Percentiles rank a stretch among this genome's conserved stretches.
phyloP scores from a whole-genome alignment of 64 coral and sea anemone species.

The Pocillopora verrucosa region DNA sequence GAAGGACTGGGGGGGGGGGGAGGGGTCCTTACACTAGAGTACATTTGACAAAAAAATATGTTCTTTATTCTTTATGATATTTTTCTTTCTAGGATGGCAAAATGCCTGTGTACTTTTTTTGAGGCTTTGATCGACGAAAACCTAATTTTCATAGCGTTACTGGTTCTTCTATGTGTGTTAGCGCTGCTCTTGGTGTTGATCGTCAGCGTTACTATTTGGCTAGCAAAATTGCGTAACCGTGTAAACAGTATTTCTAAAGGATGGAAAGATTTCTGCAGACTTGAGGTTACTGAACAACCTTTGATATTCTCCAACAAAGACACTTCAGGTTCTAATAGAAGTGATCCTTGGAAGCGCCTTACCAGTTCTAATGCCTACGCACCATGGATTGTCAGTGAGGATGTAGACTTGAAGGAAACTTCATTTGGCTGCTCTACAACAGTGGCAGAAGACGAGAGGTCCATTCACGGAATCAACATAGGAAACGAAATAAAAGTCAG shows the following conservation, averaged over 20 bases:
- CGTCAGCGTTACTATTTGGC: neutral
- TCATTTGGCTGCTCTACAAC: neutral
- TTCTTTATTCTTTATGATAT: neutral
- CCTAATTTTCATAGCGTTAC: neutral
- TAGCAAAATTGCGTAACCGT: neutral
- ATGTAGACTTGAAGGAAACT: neutral
- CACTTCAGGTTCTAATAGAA: neutral
- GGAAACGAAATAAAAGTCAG: neutral
- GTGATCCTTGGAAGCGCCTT: neutral
- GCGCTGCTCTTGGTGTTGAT: neutral
- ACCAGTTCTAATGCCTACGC: neutral
- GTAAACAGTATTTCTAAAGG: neutral
- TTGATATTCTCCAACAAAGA: neutral
- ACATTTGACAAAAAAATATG: neutral
- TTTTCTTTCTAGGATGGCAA: neutral
- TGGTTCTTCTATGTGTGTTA: neutral
- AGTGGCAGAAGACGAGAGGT: neutral
- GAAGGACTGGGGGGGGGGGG: no score
- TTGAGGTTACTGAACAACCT: neutral
- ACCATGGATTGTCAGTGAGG: neutral
- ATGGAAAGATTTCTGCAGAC: no score
- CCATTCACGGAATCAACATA: neutral
- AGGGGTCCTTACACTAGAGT: neutral
- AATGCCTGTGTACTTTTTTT: neutral
- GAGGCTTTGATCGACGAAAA: neutral